Base-by-base conservation (phyloP, 2,888 invertebrate species). In the Fissipunctia ypsillon region DNA sequence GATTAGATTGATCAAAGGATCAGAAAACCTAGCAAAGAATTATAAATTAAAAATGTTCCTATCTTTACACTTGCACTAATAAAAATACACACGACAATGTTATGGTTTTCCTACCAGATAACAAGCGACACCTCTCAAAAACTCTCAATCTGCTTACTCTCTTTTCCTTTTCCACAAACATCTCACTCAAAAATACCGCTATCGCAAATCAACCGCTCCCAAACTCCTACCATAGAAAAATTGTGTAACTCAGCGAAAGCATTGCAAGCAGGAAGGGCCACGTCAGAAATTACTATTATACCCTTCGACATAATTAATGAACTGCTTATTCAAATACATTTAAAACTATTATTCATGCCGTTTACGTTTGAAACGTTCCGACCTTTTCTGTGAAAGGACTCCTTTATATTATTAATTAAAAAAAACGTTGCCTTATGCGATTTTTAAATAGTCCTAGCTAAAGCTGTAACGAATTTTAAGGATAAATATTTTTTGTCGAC, bases 321-420 rank as follows among this genome's bases (percentile, higher is more conserved):
- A 95, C 94, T 93, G 94, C 94, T 94, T 96, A 95, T 96, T 95
- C 95, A 96, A 96, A 96, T 96, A 95, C 94, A 94, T 96, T 96
- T 94, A 94, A 95, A 96, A 96, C 96, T 95, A 96, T 96, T 96
- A 96, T 95, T 96, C 95, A 95, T 95, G 93, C 94, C 94, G 94
- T 96, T 96, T 95, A 94, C 93, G 93, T 96, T 95, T 95, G 93
- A 95, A 95, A 94, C 86, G 93, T 93, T 91, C 96, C 96, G 96
- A 95, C 94, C 88, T 90, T 93, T 94, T 92, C 93, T 94, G 91
- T 95, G 93, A 93, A 95, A 94, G 93, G 93, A 91, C 91, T 91
- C 90, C 92, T 93, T 92, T 89, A 87, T 87, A 88, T 92, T 93
- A 95, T 94, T 95, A 95, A 95, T 96, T 95, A 93, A 94, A 94